phyloP scores from a whole-genome alignment of 2,113 vertebrate species.

The Neogobius melanostomus region DNA sequence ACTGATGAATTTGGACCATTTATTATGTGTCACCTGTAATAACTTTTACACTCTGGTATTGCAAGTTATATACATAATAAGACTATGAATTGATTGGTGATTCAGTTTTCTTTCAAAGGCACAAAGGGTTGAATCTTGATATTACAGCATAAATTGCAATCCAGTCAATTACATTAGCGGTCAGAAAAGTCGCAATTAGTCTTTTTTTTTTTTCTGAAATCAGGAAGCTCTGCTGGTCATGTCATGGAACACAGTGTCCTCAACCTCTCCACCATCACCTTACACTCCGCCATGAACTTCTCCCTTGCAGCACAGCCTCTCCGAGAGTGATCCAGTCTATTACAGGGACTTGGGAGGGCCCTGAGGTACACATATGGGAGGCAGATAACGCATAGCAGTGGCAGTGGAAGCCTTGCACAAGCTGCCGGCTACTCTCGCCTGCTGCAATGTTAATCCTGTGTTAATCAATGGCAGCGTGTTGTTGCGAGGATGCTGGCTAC shows the following conservation, averaged over 20 bases:
- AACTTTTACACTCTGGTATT: too few relatives aligned
- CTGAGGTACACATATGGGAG: conserved; percentile 84
- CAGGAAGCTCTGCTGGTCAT: conserved; percentile 70
- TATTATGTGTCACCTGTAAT: background rate
- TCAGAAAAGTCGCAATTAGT: too few relatives aligned
- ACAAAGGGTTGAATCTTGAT: too few relatives aligned
- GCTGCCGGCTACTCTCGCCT: conserved; percentile 40
- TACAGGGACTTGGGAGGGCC: conserved; percentile 78
- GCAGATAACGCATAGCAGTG: conserved; percentile 77
- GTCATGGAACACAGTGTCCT: conserved; percentile 51
- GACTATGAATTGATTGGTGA: too few relatives aligned
- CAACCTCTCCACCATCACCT: conserved; percentile 9
- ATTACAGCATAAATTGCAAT: too few relatives aligned
- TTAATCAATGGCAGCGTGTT: conserved; percentile 62
- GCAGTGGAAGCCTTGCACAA: conserved; percentile 48
- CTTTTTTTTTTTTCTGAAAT: too few relatives aligned
- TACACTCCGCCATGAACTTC: background rate
- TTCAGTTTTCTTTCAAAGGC: too few relatives aligned
- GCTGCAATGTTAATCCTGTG: conserved; percentile 57
- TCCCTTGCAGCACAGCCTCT: conserved; percentile 73
- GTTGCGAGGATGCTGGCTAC: conserved; percentile 31
- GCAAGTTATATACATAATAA: too few relatives aligned
- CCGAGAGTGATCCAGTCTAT: conserved; percentile 78
- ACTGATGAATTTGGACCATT: background rate
- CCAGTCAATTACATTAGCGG: too few relatives aligned